Evolutionary conservation across 2,797 vertebrate genomes (phyloP), one percentile per base, ranked within the genome.

Genomic region (Morus bassanus): DNA sequence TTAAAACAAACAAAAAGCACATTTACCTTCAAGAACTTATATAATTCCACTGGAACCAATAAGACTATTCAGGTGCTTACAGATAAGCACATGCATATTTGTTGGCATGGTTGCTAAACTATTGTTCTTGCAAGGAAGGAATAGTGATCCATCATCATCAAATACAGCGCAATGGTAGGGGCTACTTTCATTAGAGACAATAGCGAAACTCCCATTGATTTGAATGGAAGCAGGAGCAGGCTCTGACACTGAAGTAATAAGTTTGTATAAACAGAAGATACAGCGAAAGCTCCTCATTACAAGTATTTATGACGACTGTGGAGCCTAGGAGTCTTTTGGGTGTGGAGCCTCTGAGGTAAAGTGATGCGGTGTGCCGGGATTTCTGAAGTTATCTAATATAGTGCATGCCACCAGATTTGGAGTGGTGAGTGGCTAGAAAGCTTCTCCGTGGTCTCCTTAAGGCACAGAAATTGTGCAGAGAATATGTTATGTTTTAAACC

Each of bases 261-360:
- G 56, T 23, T 82, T 94, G 43, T 56, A 80, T 88, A 95, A 96
- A 95, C 74, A 96, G 63, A 93, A 95, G 67, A 57, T 82, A 82
- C 3, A 78, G 79, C 6, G 12, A 79, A 86, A 11, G 35, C 45
- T 91, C 31, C 73, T 92, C 31, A 60, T 91, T 93, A 74, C 39
- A 69, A 88, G 59, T 88, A 88, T 91, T 96, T 94, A 90, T 90
- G 80, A 76, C 73, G 67, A 45, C 13, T 88, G 24, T 76, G 88
- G 91, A 95, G 82, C 74, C 94, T 65, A 43, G 27, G 69, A 96
- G 88, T 67, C 83, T 94, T 88, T 67, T 82, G 90, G 90, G 85
- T 79, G 85, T 91, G 90, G 51, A 95, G 25, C 13, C 37, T 94
- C 61, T 56, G 28, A 88, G 93, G 30, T 59, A 72, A 93, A 85